Evolutionary conservation across 1,140 invertebrate genomes (phyloP).

Genomic region (Magallana ariakensis): DNA sequence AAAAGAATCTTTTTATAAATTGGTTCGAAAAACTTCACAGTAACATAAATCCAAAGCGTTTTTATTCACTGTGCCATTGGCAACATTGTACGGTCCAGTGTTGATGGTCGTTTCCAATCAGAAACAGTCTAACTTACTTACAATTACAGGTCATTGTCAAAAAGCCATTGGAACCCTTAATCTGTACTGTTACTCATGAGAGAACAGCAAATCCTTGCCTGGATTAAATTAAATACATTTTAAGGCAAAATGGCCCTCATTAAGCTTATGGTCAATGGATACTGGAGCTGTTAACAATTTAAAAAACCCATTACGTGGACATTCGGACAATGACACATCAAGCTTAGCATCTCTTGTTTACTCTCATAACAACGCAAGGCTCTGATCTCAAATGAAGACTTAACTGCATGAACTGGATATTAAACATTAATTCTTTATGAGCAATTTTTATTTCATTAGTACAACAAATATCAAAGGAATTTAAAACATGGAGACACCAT

Average conservation of each 20-base stretch:
- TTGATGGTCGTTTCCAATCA: background rate
- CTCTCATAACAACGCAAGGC: no score
- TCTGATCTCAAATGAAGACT: no score
- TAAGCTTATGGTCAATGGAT: background rate
- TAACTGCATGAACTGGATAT: no score
- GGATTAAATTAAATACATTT: background rate
- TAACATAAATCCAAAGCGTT: background rate
- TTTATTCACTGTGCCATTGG: background rate
- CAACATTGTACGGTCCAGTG: background rate
- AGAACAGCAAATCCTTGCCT: conserved; percentile 6
- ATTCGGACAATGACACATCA: background rate
- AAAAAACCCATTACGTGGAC: background rate
- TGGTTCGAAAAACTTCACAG: conserved; percentile 5
- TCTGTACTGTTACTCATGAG: background rate
- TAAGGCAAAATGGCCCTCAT: conserved; percentile 3
- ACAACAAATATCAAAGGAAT: no score
- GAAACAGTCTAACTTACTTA: background rate
- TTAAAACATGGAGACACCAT: no score
- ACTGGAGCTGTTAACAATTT: background rate
- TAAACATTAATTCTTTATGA: no score
- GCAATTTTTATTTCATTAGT: no score
- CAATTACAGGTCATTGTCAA: background rate
- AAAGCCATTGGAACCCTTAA: conserved; percentile 1
- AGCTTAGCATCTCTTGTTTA: no score
- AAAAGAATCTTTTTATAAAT: background rate